Evolutionary conservation across 2,113 vertebrate genomes (phyloP).

Genomic region (Chloebia gouldiae): DNA sequence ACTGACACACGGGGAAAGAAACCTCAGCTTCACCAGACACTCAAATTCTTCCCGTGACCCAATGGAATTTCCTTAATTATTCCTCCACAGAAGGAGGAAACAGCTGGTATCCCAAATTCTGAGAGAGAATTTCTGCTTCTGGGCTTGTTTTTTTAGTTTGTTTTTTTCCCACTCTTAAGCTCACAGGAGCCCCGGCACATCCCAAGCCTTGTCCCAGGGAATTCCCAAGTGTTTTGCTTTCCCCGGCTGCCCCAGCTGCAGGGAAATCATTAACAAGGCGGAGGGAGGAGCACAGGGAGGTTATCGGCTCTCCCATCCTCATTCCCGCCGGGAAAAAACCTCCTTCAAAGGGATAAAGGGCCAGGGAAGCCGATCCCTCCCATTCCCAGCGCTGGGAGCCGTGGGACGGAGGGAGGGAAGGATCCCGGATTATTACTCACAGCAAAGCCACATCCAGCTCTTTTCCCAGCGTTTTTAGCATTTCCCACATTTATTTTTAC

Average conservation of each 20-base stretch:
- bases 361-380: not conserved
- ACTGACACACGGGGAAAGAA: rapidly evolving
- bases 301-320: not conserved
- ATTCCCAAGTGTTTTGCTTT: not conserved
- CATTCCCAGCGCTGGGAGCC: rapidly evolving
- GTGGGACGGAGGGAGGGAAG: not conserved
- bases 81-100: not conserved
- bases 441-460: not conserved
- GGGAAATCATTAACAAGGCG: conserved; percentile 6
- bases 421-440: not conserved
- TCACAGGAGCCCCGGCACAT: not conserved
- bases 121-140: not conserved
- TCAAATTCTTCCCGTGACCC: not conserved
- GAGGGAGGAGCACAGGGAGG: not conserved
- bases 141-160: not conserved
- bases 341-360: not conserved
- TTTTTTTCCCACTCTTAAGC: rapidly evolving
- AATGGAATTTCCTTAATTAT: not conserved
- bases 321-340: not conserved
- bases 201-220: not conserved
- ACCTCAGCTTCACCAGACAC: not conserved
- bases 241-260: not conserved
- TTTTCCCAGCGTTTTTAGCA: not conserved
- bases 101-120: not conserved
- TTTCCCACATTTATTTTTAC: not conserved